Percentiles rank a stretch among this genome's conserved stretches.
Conservation (phyloP, 2,113 vertebrate species). For the Cebidichthys violaceus region DNA sequence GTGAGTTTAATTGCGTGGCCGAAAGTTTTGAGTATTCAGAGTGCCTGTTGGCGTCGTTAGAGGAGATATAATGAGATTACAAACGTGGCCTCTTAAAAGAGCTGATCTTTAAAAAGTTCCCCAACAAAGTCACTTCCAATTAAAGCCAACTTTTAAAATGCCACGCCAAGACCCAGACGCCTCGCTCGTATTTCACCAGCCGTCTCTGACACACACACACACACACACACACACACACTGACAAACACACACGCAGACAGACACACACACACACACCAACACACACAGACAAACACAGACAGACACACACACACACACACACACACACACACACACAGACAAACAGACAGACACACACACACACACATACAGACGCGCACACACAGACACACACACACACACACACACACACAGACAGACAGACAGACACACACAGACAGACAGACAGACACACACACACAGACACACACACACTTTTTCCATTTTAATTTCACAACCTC, state of each 20-base stretch:
- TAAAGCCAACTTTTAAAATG: constrained; percentile 55
- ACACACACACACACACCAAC: too few relatives aligned
- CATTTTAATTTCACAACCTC: neutral
- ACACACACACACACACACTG: neutral
- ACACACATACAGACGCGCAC: neutral
- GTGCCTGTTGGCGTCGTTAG: constrained; percentile 43
- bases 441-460: neutral
- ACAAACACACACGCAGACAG: too few relatives aligned
- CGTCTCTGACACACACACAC: neutral
- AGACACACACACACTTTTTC: neutral
- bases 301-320: neutral
- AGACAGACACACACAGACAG: too few relatives aligned
- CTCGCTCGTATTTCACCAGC: neutral
- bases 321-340: too few relatives aligned
- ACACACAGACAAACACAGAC: neutral
- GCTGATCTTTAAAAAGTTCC: constrained; percentile 61
- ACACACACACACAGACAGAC: neutral
- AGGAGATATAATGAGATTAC: constrained; percentile 47
- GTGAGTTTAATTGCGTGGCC: constrained; percentile 33
- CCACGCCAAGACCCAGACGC: constrained; percentile 18
- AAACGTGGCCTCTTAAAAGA: constrained; percentile 15
- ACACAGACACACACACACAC: neutral
- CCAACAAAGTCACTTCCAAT: constrained; percentile 49
- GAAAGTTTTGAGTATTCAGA: constrained; percentile 20
- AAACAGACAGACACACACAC: too few relatives aligned